Percentiles rank a stretch among this genome's conserved stretches.
Conservation (phyloP, 2,888 invertebrate species). For the Chorisops tibialis region DNA sequence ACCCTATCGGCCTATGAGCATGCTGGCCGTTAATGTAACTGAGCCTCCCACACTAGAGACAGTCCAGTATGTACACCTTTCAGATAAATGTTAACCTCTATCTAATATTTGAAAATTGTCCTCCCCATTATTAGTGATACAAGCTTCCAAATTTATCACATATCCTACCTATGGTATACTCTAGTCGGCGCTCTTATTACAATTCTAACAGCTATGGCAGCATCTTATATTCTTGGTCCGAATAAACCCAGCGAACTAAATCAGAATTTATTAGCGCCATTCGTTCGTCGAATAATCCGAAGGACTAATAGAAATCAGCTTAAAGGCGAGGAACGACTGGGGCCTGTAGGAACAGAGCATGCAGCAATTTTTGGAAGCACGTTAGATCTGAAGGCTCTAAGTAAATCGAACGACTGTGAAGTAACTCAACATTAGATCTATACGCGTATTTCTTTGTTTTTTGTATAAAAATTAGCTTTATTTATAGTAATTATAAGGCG, state of each 20-base stretch:
- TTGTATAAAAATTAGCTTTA: too few species aligned
- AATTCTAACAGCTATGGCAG: conserved; percentile 55
- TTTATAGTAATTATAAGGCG: too few species aligned
- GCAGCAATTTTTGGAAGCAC: conserved; percentile 27
- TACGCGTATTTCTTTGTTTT: too few species aligned
- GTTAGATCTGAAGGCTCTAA: conserved; percentile 25
- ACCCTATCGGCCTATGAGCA: conserved; percentile 44
- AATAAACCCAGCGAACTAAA: conserved; percentile 58
- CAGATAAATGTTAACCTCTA: neutral
- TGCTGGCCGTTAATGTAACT: conserved; percentile 42
- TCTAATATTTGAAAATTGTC: conserved; percentile 38
- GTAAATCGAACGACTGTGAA: neutral
- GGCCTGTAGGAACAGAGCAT: conserved; percentile 33
- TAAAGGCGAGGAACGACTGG: conserved; percentile 21
- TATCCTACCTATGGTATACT: conserved; percentile 79
- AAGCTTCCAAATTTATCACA: conserved; percentile 58
- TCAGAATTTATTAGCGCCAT: conserved; percentile 65
- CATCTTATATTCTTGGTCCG: conserved; percentile 55
- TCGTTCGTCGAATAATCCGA: conserved; percentile 58
- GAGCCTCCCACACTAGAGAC: conserved; percentile 29
- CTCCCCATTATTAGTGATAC: conserved; percentile 35
- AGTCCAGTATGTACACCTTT: conserved; percentile 11
- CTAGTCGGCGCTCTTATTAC: conserved; percentile 59
- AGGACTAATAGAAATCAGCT: conserved; percentile 23
- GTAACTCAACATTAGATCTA: neutral